Conservation (phyloP, 2,113 vertebrate genomes). For the Tragelaphus buxtoni region DNA sequence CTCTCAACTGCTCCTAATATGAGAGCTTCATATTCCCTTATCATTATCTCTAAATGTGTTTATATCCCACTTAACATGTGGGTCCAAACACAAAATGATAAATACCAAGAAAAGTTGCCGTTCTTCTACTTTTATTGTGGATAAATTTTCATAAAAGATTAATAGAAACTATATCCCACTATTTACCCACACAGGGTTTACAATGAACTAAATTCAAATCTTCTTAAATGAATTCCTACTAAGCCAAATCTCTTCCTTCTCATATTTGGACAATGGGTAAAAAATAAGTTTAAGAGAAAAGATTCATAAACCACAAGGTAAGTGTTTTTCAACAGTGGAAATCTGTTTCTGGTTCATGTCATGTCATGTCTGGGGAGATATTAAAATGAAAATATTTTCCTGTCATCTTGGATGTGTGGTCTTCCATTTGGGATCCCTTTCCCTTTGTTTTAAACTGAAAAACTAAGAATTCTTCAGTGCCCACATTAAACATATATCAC, state of each 20-base stretch:
- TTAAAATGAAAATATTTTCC: neutral
- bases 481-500: conserved; percentile 25
- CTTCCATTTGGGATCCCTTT: neutral
- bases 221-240: neutral
- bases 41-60: neutral
- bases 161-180: neutral
- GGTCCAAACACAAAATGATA: neutral
- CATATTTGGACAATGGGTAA: neutral
- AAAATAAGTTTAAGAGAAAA: neutral
- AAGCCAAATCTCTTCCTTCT: neutral
- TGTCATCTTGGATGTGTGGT: neutral
- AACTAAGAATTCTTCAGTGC: conserved; percentile 50
- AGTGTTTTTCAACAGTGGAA: neutral
- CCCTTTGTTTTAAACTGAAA: neutral
- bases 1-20: neutral
- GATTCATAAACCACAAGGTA: neutral
- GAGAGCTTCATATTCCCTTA: neutral
- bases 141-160: neutral
- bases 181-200: neutral
- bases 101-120: neutral
- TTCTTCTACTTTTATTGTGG: neutral
- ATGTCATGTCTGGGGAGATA: neutral
- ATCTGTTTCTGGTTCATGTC: neutral
- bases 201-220: neutral
- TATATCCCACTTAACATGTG: neutral